Evolutionary conservation across 2,888 invertebrate genomes (phyloP).

Genomic region (Microctonus brassicae): DNA sequence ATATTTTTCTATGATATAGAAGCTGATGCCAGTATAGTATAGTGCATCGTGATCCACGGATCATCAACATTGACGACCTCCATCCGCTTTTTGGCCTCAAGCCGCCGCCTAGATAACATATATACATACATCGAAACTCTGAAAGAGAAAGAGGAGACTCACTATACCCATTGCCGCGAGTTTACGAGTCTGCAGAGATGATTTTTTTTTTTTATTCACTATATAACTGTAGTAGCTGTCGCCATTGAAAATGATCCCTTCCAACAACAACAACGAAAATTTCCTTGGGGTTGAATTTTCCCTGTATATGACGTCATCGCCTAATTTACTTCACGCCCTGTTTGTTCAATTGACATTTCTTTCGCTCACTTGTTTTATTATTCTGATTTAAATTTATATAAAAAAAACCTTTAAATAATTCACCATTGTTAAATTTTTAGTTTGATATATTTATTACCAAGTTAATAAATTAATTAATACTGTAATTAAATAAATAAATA

Average conservation of each 20-base stretch:
- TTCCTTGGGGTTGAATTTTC: not conserved
- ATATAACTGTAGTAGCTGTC: constrained; percentile 8
- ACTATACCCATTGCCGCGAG: constrained; percentile 53
- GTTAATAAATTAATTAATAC: not conserved
- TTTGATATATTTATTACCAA: too few species aligned
- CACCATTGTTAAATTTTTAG: too few species aligned
- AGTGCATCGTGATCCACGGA: constrained; percentile 68
- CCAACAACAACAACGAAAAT: constrained; percentile 10
- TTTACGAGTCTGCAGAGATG: constrained; percentile 60
- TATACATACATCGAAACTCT: too few species aligned
- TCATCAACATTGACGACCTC: constrained; percentile 69
- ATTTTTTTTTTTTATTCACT: not conserved
- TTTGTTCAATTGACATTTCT: constrained; percentile 37
- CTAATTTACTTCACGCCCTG: constrained; percentile 64
- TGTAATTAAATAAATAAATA: not conserved
- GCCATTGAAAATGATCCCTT: constrained; percentile 12
- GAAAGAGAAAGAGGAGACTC: constrained; percentile 27
- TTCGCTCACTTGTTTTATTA: constrained; percentile 7
- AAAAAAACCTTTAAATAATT: too few species aligned
- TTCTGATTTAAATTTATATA: not conserved
- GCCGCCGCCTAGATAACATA: not conserved
- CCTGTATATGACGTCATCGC: constrained; percentile 60
- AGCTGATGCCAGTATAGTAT: too few species aligned
- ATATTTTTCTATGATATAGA: constrained; percentile 53
- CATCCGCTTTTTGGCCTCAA: constrained; percentile 59